phyloP scores from a whole-genome alignment of 2,797 vertebrate genomes.

The Arremon brunneinucha region DNA sequence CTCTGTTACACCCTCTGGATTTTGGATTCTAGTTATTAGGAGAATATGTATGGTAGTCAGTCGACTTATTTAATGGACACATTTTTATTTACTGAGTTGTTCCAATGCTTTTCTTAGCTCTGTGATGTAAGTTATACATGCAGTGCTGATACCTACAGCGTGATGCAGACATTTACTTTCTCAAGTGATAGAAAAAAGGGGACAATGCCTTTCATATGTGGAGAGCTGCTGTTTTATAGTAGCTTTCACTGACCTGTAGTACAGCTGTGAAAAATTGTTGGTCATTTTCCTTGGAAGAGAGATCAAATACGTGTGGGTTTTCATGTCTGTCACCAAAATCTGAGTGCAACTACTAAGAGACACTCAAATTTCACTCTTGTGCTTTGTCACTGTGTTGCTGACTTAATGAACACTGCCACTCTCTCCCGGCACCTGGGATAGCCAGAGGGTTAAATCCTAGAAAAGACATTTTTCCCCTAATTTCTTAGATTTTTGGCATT shows the following conservation, averaged over 20 bases:
- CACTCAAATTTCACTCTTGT: background rate
- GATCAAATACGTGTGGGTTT: background rate
- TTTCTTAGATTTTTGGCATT: constrained; percentile 29
- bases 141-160: background rate
- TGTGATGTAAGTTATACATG: background rate
- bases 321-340: background rate
- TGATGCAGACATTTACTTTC: background rate
- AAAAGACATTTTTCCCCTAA: background rate
- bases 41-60: background rate
- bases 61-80: background rate
- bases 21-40: background rate
- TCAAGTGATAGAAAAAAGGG: background rate
- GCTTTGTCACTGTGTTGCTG: background rate
- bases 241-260: background rate
- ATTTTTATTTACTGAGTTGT: background rate
- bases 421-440: background rate
- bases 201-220: background rate
- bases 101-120: background rate
- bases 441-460: background rate
- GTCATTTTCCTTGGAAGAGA: background rate
- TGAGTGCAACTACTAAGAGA: background rate
- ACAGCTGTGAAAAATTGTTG: background rate
- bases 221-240: background rate
- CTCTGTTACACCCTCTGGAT: background rate
- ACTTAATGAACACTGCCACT: background rate